phyloP scores from a whole-genome alignment of 2,113 vertebrate genomes.

The Lasiurus borealis region DNA sequence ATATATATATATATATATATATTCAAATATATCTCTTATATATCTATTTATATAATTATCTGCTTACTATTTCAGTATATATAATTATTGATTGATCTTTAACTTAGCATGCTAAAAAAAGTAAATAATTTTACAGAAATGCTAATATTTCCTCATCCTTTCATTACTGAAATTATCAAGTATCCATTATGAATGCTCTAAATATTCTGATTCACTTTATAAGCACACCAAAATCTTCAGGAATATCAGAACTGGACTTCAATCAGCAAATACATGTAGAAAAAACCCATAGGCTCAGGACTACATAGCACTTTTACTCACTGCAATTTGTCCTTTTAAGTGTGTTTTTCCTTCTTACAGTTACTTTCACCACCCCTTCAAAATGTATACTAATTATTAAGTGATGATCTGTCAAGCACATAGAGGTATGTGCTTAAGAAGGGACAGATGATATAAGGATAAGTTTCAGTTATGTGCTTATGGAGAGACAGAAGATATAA shows the following conservation, averaged over 20 bases:
- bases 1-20: background rate
- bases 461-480: background rate
- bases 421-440: background rate
- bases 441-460: background rate
- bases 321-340: background rate
- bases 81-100: background rate
- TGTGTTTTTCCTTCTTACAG: rapidly evolving
- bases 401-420: background rate
- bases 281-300: background rate
- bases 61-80: background rate
- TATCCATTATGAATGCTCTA: background rate
- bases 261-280: background rate
- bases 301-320: background rate
- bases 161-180: background rate
- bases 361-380: background rate
- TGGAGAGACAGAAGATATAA: background rate
- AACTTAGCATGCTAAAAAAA: background rate
- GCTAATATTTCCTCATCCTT: background rate
- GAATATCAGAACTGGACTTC: background rate
- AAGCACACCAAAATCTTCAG: background rate
- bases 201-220: background rate
- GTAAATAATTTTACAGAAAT: background rate
- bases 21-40: background rate
- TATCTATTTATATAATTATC: background rate
- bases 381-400: background rate